phyloP scores from a whole-genome alignment of 2,888 invertebrate species.

The Rhagophthalmus giganteus region DNA sequence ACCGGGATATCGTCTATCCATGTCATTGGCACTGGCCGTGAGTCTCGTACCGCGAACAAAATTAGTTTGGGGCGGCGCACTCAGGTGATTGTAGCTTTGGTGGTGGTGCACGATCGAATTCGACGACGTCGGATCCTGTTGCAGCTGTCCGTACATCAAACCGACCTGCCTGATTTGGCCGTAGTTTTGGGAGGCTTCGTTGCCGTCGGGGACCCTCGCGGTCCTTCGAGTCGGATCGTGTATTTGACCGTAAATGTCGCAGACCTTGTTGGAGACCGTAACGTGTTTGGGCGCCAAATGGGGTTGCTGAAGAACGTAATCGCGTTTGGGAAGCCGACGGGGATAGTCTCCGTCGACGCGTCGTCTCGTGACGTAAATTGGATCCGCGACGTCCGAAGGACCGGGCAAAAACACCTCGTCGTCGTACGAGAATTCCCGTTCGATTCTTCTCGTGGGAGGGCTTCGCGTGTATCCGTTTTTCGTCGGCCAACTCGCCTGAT shows the following conservation, averaged over 20 bases:
- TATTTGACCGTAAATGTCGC: constrained; percentile 55
- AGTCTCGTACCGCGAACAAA: constrained; percentile 52
- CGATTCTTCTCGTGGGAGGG: constrained; percentile 50
- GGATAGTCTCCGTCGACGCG: not conserved
- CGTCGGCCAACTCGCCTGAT: constrained; percentile 55
- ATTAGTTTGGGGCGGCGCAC: constrained; percentile 30
- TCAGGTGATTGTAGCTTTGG: constrained; percentile 40
- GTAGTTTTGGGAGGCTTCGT: constrained; percentile 14
- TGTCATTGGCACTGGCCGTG: constrained; percentile 54
- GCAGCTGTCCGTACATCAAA: constrained; percentile 51
- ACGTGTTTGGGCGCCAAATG: constrained; percentile 35
- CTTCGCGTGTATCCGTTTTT: constrained; percentile 55
- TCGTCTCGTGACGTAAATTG: too few species aligned
- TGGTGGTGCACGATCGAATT: constrained; percentile 33
- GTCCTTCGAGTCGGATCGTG: constrained; percentile 44
- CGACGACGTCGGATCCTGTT: constrained; percentile 35
- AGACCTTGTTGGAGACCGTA: constrained; percentile 50
- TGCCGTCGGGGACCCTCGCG: constrained; percentile 14
- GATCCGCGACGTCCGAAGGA: constrained; percentile 16
- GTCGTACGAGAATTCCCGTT: constrained; percentile 37
- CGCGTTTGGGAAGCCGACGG: not conserved
- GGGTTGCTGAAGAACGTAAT: not conserved
- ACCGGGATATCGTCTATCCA: constrained; percentile 43
- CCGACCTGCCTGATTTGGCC: constrained; percentile 43
- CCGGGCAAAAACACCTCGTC: constrained; percentile 51